Conservation (phyloP, 2,888 invertebrate species). For the Diarsia mendica region DNA sequence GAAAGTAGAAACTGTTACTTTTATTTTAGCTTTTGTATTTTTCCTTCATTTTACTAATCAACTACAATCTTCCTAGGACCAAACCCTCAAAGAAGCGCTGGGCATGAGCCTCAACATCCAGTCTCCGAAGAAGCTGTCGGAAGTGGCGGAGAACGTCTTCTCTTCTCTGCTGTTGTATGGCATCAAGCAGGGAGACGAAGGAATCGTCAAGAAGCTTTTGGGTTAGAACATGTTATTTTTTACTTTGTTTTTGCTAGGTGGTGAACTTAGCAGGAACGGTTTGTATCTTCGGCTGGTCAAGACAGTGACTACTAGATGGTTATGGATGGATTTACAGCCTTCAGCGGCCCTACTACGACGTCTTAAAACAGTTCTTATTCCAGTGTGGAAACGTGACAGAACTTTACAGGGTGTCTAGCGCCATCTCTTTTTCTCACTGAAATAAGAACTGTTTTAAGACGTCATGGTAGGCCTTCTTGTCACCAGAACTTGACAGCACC, state of each 20-base stretch:
- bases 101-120: constrained; percentile 90
- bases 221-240: constrained; percentile 70
- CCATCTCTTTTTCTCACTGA: too few relatives aligned
- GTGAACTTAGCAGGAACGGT: neutral
- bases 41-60: neutral
- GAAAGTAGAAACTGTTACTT: too few relatives aligned
- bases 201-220: constrained; percentile 80
- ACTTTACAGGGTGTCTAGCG: too few relatives aligned
- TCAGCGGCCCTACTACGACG: too few relatives aligned
- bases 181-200: constrained; percentile 80
- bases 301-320: neutral
- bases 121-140: constrained; percentile 83
- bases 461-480: too few relatives aligned
- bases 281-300: neutral
- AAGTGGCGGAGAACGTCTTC: constrained; percentile 84
- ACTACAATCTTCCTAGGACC: constrained; percentile 76
- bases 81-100: constrained; percentile 89
- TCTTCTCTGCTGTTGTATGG: constrained; percentile 83
- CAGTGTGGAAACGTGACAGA: too few relatives aligned
- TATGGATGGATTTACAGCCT: neutral
- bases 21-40: neutral
- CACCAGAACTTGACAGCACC: neutral
- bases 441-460: too few relatives aligned
- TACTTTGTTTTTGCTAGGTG: neutral
- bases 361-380: too few relatives aligned